Percentiles rank a stretch among this genome's conserved stretches.
Conservation (phyloP, 2,113 vertebrate genomes). For the Oncorhynchus gorbuscha region DNA sequence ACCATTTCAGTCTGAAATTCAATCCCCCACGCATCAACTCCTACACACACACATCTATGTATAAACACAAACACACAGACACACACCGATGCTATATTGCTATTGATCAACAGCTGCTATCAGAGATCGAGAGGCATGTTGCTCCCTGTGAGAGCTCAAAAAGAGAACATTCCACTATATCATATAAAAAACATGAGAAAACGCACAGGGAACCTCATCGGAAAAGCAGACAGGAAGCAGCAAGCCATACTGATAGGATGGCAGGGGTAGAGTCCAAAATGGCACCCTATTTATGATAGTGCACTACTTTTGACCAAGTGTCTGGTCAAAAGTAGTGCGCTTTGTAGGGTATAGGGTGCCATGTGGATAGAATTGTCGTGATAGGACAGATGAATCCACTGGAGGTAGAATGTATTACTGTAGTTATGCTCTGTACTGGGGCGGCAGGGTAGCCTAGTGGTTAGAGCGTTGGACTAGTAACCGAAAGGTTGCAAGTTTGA, state of each 20-base stretch:
- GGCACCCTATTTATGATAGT: no score
- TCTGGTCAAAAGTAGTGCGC: no score
- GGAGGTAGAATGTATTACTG: no score
- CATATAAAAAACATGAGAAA: neutral
- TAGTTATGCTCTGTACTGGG: no score
- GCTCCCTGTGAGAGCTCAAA: neutral
- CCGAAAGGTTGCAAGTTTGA: no score
- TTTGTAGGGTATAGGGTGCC: no score
- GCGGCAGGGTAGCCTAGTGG: no score
- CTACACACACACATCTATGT: neutral
- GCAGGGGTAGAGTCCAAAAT: no score
- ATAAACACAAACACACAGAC: neutral
- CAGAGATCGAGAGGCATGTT: neutral
- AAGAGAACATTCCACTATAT: neutral
- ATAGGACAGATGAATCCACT: no score
- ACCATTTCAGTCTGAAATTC: constrained; percentile 21
- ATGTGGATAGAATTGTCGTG: no score
- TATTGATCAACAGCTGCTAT: constrained; percentile 15
- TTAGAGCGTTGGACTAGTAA: no score
- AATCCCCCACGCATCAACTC: neutral
- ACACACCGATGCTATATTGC: neutral
- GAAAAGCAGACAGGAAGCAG: neutral
- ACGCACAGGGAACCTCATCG: neutral
- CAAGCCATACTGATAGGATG: neutral
- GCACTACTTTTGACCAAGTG: no score